Base-by-base conservation (phyloP, 2,888 invertebrate species). In the Ametastegia equiseti region DNA sequence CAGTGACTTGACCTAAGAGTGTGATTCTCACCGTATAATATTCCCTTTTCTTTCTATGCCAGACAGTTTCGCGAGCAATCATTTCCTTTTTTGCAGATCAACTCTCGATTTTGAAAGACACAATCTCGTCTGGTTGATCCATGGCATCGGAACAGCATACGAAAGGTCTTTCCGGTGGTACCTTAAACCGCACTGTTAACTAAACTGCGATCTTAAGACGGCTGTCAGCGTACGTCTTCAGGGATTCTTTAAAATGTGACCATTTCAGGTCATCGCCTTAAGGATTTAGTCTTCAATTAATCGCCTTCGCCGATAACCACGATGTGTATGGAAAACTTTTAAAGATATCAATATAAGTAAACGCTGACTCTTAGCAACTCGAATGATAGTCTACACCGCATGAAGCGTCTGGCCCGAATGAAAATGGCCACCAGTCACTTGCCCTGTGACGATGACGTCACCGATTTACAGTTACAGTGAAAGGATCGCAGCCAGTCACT, bases 391-490 rank as follows among this genome's bases (percentile, higher is more conserved):
- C 75, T 36, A n/a, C 54, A 60, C 42, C 60, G 57, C 78, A 42
- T 63, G 78, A 78, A 15, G 23, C 42, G 60, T 42, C 27, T 78
- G 60, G 78, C 78, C 27, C 54, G 54, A 75, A 78, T 63, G 78
- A 78, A 78, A 57, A 78, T 78, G 78, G 78, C 78, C 78, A 78
- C 78, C 78, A 30, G 42, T 39, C 19, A 83, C 83, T 85, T 83
- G 83, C 82, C 80, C 82, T 81, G 82, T 81, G 82, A 60, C 54
- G 77, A 69, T 85, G 85, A 85, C 85, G 85, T 85, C 85, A 85
- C 77, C 77, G 33, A 30, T 78, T 82, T 45, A 81, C 65, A 50
- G 82, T 78, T 77, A 65, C 82, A 80, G 80, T 54, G 81, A 77
- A 60, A 69, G 57, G 78, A 84, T 39, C 5, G 15, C 9, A 33